Evolutionary conservation across 2,113 vertebrate species (phyloP).

Genomic region (Hippocampus mohnikei): DNA sequence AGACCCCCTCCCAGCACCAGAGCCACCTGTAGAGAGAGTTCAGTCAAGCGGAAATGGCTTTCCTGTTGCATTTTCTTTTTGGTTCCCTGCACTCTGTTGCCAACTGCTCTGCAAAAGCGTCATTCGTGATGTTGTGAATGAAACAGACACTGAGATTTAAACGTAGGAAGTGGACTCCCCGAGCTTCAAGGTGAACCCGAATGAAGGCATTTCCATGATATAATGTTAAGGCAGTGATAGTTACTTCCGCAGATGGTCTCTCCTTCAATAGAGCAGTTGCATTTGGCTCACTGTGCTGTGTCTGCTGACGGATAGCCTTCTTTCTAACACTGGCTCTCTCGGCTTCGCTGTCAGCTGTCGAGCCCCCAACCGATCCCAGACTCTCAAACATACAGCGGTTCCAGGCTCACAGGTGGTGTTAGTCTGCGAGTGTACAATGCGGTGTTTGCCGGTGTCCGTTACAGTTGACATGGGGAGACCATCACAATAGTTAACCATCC

Average conservation of each 20-base stretch:
- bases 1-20: slow-evolving; percentile 11
- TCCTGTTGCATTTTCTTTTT: slow-evolving; percentile 8
- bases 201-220: background rate
- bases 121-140: background rate
- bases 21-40: slow-evolving; percentile 38
- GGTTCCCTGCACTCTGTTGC: slow-evolving; percentile 18
- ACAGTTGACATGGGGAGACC: background rate
- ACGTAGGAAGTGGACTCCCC: background rate
- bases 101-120: slow-evolving; percentile 30
- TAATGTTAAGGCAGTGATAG: slow-evolving; percentile 16
- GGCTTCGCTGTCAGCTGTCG: background rate
- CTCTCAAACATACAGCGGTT: background rate
- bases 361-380: background rate
- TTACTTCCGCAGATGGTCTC: slow-evolving; percentile 9
- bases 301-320: background rate
- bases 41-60: background rate
- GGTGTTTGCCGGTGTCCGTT: background rate
- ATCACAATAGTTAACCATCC: background rate
- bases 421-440: background rate
- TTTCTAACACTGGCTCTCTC: background rate
- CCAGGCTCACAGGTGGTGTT: background rate
- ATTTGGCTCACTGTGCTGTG: background rate
- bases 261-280: background rate
- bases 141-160: background rate
- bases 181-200: background rate